Evolutionary conservation across 2,888 invertebrate species (phyloP).

Genomic region (Cynaeus angustus): DNA sequence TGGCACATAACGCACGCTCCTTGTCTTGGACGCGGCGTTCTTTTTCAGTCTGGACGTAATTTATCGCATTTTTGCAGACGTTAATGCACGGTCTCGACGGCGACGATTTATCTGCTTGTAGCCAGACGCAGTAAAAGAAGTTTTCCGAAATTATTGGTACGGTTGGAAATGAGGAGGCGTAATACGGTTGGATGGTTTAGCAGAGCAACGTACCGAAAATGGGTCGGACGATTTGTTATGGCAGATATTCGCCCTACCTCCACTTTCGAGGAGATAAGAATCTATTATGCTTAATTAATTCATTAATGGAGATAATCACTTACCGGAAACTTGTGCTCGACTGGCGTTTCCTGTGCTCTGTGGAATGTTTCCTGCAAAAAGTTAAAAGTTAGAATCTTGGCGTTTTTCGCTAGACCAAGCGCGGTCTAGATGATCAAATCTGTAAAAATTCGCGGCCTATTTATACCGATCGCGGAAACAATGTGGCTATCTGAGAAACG

Average conservation of each 20-base stretch:
- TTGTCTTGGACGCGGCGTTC: constrained; percentile 24
- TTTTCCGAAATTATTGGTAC: constrained; percentile 28
- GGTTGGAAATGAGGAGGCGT: constrained; percentile 30
- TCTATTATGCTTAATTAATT: constrained; percentile 33
- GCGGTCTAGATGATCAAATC: constrained; percentile 46
- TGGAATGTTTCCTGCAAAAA: constrained; percentile 70
- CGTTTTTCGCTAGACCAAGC: neutral
- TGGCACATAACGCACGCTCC: constrained; percentile 40
- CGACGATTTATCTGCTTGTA: constrained; percentile 12
- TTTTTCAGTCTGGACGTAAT: constrained; percentile 31
- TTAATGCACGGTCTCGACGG: constrained; percentile 29
- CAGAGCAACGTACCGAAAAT: constrained; percentile 45
- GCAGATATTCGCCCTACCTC: constrained; percentile 34
- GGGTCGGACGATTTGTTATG: constrained; percentile 44
- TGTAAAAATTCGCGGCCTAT: constrained; percentile 44
- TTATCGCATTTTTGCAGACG: constrained; percentile 45
- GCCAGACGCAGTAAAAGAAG: constrained; percentile 12
- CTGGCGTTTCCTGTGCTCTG: constrained; percentile 69
- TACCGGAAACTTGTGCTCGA: constrained; percentile 70
- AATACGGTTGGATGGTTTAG: constrained; percentile 13
- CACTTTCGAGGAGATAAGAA: constrained; percentile 23
- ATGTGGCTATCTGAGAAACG: constrained; percentile 19
- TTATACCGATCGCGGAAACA: constrained; percentile 41
- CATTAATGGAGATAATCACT: constrained; percentile 58
- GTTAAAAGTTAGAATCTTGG: constrained; percentile 14